Conservation (phyloP, 1,140 invertebrate genomes). For the Drosophila varians region DNA sequence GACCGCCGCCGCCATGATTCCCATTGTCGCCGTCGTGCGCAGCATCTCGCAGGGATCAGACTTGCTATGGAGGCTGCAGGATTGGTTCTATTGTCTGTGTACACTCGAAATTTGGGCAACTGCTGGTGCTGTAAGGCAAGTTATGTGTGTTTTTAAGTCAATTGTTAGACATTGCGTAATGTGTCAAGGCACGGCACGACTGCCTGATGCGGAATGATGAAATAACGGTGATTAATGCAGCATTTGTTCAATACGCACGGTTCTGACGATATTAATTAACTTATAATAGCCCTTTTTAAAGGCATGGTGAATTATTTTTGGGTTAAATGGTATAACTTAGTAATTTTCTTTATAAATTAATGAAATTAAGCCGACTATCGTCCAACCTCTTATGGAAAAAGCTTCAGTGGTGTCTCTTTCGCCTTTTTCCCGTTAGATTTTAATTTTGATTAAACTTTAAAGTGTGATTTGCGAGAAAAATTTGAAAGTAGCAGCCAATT, state of each 20-base stretch:
- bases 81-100: slow-evolving; percentile 15
- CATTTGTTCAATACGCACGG: background rate
- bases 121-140: slow-evolving; percentile 19
- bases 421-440: too few relatives aligned
- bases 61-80: background rate
- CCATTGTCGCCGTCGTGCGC: slow-evolving; percentile 56
- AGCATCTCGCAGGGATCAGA: slow-evolving; percentile 52
- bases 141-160: slow-evolving; percentile 43
- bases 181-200: slow-evolving; percentile 51
- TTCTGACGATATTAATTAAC: background rate
- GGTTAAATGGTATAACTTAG: background rate
- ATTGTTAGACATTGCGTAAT: slow-evolving; percentile 67
- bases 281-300: too few relatives aligned
- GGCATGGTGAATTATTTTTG: too few relatives aligned
- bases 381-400: too few relatives aligned
- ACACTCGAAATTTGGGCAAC: slow-evolving; percentile 38
- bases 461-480: too few relatives aligned
- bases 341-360: background rate
- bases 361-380: background rate
- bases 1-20: slow-evolving; percentile 59
- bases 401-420: too few relatives aligned
- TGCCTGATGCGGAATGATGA: slow-evolving; percentile 24
- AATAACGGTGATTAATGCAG: background rate
- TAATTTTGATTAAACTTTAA: too few relatives aligned
- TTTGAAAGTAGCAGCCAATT: too few relatives aligned